Evolutionary conservation across 2,888 invertebrate genomes (phyloP).

Genomic region (Athripsodes cinereus): DNA sequence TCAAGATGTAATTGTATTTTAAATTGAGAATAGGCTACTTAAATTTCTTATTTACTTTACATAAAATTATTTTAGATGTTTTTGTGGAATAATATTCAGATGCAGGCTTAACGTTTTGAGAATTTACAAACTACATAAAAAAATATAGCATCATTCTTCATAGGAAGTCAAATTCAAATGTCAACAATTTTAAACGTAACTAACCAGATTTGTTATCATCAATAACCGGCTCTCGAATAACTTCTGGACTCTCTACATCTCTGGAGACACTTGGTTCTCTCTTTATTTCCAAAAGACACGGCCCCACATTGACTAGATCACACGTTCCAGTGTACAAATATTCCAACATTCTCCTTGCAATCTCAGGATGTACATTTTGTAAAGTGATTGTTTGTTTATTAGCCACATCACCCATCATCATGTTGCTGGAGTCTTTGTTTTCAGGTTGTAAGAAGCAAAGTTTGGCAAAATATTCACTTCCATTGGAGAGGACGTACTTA

Average conservation of each 20-base stretch:
- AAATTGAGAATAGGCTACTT: too few relatives aligned
- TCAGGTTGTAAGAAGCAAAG: slow-evolving; percentile 38
- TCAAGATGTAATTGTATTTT: too few relatives aligned
- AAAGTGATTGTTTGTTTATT: slow-evolving; percentile 39
- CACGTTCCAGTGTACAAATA: slow-evolving; percentile 67
- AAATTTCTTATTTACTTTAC: background rate
- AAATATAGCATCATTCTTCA: too few relatives aligned
- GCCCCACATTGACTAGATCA: slow-evolving; percentile 51
- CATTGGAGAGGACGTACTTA: slow-evolving; percentile 61
- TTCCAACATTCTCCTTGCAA: slow-evolving; percentile 64
- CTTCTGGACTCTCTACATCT: slow-evolving; percentile 5
- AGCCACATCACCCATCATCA: slow-evolving; percentile 33
- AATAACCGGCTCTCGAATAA: background rate
- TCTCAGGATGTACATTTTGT: slow-evolving; percentile 53
- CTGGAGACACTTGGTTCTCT: slow-evolving; percentile 32
- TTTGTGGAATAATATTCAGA: too few relatives aligned
- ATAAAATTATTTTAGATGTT: too few relatives aligned
- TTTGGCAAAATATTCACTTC: slow-evolving; percentile 57
- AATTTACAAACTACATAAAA: too few relatives aligned
- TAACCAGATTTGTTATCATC: slow-evolving; percentile 14
- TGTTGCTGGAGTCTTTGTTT: slow-evolving; percentile 32
- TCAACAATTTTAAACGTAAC: too few relatives aligned
- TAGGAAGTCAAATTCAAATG: too few relatives aligned
- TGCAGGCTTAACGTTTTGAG: too few relatives aligned
- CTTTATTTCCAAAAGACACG: slow-evolving; percentile 43